Percentiles rank a stretch among this genome's conserved stretches.
These are phyloP conservation scores for Coluber constrictor DNA, from an alignment of 2,797 vertebrate genomes.

Conservation along the genomic window DNA sequence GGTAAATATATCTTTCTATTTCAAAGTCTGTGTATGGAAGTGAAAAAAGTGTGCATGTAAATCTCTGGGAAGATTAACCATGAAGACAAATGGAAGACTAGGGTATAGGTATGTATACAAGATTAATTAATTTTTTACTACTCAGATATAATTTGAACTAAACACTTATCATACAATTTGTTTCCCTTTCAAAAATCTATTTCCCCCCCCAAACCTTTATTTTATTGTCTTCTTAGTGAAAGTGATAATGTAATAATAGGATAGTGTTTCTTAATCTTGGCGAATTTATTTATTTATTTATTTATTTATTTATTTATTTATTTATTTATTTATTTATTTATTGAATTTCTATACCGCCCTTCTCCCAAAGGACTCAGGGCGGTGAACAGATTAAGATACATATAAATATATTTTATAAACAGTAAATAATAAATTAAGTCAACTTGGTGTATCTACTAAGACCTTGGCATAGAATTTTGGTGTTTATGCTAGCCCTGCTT, in stretches of 20 bases:
- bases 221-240: background rate
- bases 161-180: background rate
- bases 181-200: background rate
- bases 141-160: background rate
- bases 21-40: constrained; percentile 18
- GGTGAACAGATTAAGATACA: too few relatives aligned
- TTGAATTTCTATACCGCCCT: too few relatives aligned
- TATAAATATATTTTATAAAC: too few relatives aligned
- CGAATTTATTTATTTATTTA: too few relatives aligned
- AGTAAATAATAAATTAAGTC: too few relatives aligned
- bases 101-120: background rate
- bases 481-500: too few relatives aligned
- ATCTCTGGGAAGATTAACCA: constrained; percentile 6
- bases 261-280: background rate
- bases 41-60: constrained; percentile 19
- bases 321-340: too few relatives aligned
- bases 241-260: background rate
- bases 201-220: background rate
- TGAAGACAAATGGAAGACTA: background rate
- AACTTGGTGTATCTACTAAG: too few relatives aligned
- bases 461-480: too few relatives aligned
- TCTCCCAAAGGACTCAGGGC: too few relatives aligned
- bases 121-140: background rate
- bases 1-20: constrained; percentile 36
- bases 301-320: too few relatives aligned